Conservation (phyloP, 2,888 invertebrate species). For the Mythimna vitellina region DNA sequence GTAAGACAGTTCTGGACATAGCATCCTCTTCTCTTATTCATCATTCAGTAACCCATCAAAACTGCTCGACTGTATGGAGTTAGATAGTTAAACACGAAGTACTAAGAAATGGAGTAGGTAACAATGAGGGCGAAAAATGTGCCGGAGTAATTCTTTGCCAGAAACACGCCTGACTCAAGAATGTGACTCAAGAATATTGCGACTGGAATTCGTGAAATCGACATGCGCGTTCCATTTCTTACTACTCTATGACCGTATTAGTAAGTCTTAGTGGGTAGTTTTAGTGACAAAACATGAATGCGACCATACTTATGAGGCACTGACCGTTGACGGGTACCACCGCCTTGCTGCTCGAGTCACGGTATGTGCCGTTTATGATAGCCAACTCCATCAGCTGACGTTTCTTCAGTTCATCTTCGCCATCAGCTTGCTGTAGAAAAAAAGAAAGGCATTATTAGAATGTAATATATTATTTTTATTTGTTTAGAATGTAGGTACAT, state of each 20-base stretch:
- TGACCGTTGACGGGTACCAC: conserved; percentile 95
- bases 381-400: conserved; percentile 99
- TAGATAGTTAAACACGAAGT: conserved; percentile 23
- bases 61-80: conserved; percentile 28
- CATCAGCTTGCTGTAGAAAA: conserved; percentile 97
- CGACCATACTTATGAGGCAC: conserved; percentile 90
- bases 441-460: conserved; percentile 18
- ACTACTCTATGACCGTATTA: conserved; percentile 33
- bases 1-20: conserved; percentile 8
- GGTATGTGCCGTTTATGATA: conserved; percentile 99
- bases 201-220: neutral
- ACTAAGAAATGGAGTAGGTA: conserved; percentile 42
- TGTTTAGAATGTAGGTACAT: no score
- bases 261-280: conserved; percentile 64
- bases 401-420: conserved; percentile 99
- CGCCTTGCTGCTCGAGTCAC: conserved; percentile 98
- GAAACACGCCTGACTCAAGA: neutral
- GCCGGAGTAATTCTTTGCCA: neutral
- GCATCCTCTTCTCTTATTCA: neutral
- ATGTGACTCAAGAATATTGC: no score
- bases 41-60: neutral
- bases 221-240: conserved; percentile 33
- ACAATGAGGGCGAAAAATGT: neutral
- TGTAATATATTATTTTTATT: no score
- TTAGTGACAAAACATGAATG: conserved; percentile 90